Evolutionary conservation across 2,113 vertebrate genomes (phyloP).

Genomic region (Sorex fumeus): DNA sequence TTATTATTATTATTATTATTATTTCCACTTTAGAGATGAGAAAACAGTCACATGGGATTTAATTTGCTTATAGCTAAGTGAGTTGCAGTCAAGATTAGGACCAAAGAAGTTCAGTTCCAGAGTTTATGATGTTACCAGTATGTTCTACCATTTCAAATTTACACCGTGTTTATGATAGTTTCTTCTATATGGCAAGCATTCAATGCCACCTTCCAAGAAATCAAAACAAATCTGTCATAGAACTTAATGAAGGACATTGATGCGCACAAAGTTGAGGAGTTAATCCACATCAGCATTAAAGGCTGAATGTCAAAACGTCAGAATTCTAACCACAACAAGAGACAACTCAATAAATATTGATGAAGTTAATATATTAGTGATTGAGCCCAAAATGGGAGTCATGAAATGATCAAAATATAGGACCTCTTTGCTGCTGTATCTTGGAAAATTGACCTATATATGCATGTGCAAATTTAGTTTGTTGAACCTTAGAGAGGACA

Average conservation of each 20-base stretch:
- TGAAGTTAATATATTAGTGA: slow-evolving; percentile 8
- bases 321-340: neutral
- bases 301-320: neutral
- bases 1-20: neutral
- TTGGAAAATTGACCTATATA: neutral
- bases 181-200: neutral
- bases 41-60: neutral
- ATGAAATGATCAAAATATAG: neutral
- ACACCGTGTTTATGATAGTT: neutral
- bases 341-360: neutral
- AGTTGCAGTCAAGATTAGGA: neutral
- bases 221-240: slow-evolving; percentile 6
- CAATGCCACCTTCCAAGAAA: neutral
- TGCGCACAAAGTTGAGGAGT: neutral
- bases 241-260: neutral
- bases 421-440: neutral
- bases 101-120: neutral
- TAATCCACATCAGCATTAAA: neutral
- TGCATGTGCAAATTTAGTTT: too few species aligned
- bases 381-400: neutral
- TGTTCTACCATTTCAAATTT: neutral
- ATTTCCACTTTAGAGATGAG: neutral
- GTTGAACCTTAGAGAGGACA: too few species aligned
- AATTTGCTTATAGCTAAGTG: neutral
- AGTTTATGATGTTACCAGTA: neutral